phyloP scores from a whole-genome alignment of 1,140 invertebrate genomes.

The Meloidogyne hapla region DNA sequence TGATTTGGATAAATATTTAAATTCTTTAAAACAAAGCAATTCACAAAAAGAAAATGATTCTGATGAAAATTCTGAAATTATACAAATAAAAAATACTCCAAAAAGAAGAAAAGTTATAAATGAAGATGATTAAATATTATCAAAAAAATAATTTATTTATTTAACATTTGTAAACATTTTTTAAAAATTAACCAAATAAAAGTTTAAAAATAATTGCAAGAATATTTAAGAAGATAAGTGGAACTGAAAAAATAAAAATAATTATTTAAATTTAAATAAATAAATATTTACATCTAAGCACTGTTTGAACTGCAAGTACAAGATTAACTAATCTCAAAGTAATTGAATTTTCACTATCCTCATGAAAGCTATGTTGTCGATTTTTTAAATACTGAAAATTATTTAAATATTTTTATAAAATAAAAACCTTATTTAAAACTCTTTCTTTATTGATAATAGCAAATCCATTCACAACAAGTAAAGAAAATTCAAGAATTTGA shows the following conservation, averaged over 20 bases:
- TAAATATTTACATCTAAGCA: constrained; percentile 47
- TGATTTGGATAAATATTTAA: background rate
- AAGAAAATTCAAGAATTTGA: constrained; percentile 49
- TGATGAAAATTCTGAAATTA: constrained; percentile 7
- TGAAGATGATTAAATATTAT: background rate
- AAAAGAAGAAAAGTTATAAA: background rate
- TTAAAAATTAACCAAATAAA: constrained; percentile 19
- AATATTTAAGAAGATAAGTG: constrained; percentile 54
- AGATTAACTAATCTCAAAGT: constrained; percentile 48
- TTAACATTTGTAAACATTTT: background rate
- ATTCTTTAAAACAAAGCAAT: background rate
- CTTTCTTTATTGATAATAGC: constrained; percentile 54
- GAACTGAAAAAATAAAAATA: constrained; percentile 49
- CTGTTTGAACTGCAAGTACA: constrained; percentile 53
- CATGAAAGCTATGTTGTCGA: constrained; percentile 45
- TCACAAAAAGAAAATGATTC: background rate
- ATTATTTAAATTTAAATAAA: background rate
- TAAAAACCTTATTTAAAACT: constrained; percentile 52
- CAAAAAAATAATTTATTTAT: background rate
- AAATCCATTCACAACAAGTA: constrained; percentile 55
- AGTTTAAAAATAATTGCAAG: constrained; percentile 47
- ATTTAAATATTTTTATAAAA: background rate
- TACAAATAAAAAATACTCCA: background rate
- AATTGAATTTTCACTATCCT: constrained; percentile 39
- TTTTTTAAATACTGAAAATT: constrained; percentile 28